A percentile compares a stretch with the other conserved stretches of the same genome.
Evolutionary conservation across 1,140 invertebrate species (phyloP).

Genomic region (Ceratina calcarata): DNA sequence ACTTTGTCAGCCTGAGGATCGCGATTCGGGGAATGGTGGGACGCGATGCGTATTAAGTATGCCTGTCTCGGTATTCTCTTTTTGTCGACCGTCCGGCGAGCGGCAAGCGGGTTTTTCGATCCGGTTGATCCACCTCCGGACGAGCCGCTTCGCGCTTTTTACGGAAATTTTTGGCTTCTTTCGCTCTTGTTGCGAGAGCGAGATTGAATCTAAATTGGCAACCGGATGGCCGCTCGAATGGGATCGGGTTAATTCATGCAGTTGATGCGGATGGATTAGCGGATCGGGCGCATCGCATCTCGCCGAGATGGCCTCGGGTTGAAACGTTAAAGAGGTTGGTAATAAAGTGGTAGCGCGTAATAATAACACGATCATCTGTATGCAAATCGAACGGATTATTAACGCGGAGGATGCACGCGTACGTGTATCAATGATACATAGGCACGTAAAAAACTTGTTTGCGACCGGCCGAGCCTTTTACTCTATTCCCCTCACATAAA

Average conservation of each 20-base stretch:
- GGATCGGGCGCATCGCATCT: background rate
- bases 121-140: constrained; percentile 24
- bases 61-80: background rate
- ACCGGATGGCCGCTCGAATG: background rate
- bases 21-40: constrained; percentile 15
- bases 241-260: constrained; percentile 2
- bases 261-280: background rate
- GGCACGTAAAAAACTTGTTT: background rate
- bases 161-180: constrained; percentile 21
- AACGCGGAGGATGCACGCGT: background rate
- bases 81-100: background rate
- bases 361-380: background rate
- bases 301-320: background rate
- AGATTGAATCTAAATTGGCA: constrained; percentile 19
- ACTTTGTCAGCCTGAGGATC: constrained; percentile 2
- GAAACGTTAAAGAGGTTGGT: too few relatives aligned
- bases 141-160: constrained; percentile 19
- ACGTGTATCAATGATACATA: background rate
- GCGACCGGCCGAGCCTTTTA: background rate
- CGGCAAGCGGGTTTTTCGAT: constrained; percentile 29
- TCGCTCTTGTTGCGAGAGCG: constrained; percentile 12
- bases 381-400: background rate
- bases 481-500: background rate
- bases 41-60: constrained; percentile 33
- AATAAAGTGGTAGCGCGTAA: background rate